Percentiles rank a stretch among this genome's conserved stretches.
Conservation (phyloP, 2,888 invertebrate species). For the Chouioia cunea region DNA sequence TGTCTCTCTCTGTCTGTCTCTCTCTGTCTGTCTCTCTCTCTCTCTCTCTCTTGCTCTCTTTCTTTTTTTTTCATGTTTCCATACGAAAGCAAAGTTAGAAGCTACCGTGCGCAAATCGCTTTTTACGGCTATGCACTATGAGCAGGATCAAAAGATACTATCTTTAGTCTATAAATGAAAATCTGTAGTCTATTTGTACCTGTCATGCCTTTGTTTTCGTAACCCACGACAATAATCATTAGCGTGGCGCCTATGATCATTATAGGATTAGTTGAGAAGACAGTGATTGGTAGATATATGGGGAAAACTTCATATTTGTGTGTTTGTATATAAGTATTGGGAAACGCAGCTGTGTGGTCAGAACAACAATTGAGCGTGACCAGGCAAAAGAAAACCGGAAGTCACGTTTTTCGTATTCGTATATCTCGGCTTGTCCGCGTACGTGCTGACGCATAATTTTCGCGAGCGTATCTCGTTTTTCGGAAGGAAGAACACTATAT, state of each 20-base stretch:
- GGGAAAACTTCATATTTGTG: no score
- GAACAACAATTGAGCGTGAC: not conserved
- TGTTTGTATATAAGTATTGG: no score
- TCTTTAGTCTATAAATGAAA: no score
- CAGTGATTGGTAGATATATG: no score
- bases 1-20: no score
- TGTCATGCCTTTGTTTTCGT: slow-evolving; percentile 25
- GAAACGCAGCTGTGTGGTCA: no score
- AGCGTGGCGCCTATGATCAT: slow-evolving; percentile 5
- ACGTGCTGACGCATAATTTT: slow-evolving; percentile 45
- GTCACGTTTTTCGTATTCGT: slow-evolving; percentile 38
- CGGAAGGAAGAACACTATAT: slow-evolving; percentile 14
- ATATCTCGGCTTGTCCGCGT: slow-evolving; percentile 8
- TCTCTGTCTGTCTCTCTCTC: no score
- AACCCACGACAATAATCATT: not conserved
- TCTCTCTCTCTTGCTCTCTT: slow-evolving; percentile 16
- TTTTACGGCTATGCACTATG: no score
- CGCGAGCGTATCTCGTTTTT: slow-evolving; percentile 26
- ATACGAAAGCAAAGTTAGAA: slow-evolving; percentile 22
- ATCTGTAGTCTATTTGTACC: slow-evolving; percentile 47
- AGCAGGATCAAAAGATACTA: no score
- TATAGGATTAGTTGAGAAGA: slow-evolving; percentile 27
- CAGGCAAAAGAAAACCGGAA: slow-evolving; percentile 40
- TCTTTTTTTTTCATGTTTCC: not conserved
- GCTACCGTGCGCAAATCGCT: no score